Evolutionary conservation across 2,888 invertebrate genomes (phyloP), one percentile per base, ranked within the genome.

Genomic region (Melieria omissa): DNA sequence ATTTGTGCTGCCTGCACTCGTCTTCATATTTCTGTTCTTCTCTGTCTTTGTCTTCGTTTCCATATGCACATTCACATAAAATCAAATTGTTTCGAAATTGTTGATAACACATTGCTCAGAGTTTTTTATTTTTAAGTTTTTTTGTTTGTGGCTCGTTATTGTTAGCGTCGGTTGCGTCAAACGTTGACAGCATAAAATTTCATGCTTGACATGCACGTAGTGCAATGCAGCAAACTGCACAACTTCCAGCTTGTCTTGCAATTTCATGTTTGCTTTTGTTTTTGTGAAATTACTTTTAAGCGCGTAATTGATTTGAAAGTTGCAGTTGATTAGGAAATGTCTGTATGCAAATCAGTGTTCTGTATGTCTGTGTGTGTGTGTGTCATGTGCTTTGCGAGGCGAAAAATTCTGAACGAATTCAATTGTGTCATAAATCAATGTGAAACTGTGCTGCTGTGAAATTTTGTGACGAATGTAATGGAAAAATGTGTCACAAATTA

Each of bases 81-180:
- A 73, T 73, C 69, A 77, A 78, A 78, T 78, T 77, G 77, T 78
- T 78, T 76, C 70, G 74, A 76, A 78, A 78, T 78, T 78, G 76
- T 75, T 78, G 75, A 75, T 75, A 76, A 74, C 78, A 77, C 77
- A 75, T 65, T 67, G 73, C 60, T 69, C 60, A 45, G 29, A 64
- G 47, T 49, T 64, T 64, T 52, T 52, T 52, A 49, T 49, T 49
- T 49, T 10, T 49, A 1, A 10, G 2, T 49, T 49, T 12, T 49
- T 12, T 52, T 52, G 10, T 12, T 52, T 52, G 6, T 58, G 57
- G 10, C 14, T 14, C 29, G 14, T 16, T 58, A 16, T 58, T 58
- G 10, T 52, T 9, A 14, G 12, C 29, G 29, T 29, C 29, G 29
- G 58, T 58, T 58, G 58, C 10, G 16, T 14, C 10, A 58, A 58